A percentile compares a stretch with the other conserved stretches of the same genome.
phyloP scores from a whole-genome alignment of 2,888 invertebrate genomes.

The Mythimna impura region DNA sequence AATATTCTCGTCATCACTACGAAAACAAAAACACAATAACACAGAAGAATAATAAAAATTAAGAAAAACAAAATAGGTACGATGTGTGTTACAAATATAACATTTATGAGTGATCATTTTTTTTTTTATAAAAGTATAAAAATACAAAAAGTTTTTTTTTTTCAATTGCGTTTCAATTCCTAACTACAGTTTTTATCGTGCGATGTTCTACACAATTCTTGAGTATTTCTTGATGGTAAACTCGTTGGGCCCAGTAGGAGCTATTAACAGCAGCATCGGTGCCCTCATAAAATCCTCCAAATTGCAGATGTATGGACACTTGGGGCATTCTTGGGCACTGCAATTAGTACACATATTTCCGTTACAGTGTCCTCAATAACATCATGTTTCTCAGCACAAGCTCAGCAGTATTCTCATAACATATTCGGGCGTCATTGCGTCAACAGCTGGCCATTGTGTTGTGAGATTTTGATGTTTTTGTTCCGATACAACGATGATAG shows the following conservation, averaged over 20 bases:
- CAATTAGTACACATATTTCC: background rate
- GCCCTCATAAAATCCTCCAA: too few species aligned
- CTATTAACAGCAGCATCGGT: too few species aligned
- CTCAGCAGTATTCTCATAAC: background rate
- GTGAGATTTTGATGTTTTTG: background rate
- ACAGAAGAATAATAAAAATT: background rate
- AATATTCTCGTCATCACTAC: background rate
- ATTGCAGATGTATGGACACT: too few species aligned
- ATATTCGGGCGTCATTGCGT: background rate
- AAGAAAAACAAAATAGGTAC: background rate
- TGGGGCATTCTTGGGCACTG: too few species aligned
- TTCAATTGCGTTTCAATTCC: background rate
- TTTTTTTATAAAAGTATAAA: slow-evolving; percentile 16
- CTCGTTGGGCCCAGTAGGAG: too few species aligned
- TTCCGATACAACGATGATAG: background rate
- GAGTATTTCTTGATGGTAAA: too few species aligned
- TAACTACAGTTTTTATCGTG: background rate
- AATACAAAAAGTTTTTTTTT: slow-evolving; percentile 9
- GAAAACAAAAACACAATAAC: background rate
- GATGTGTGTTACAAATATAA: too few species aligned
- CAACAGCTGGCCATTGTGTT: background rate
- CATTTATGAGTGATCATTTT: background rate
- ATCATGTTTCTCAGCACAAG: background rate
- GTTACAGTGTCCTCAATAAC: background rate
- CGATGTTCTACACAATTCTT: background rate